Base-by-base conservation (phyloP, 2,888 invertebrate genomes). In the Tetragnatha montana region DNA sequence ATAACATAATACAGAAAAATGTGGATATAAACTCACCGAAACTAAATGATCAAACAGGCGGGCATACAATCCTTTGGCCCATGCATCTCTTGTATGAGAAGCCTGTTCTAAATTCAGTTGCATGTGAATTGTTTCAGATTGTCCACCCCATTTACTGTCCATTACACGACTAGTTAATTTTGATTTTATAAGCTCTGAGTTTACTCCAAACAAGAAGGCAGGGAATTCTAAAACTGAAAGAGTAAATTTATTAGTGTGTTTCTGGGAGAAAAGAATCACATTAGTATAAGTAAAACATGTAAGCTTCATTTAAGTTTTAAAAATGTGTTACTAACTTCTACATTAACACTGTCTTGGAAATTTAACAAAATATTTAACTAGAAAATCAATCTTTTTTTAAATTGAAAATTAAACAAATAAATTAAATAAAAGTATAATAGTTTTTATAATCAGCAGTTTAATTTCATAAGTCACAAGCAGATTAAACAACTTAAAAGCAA, bases 41-140 rank as follows among this genome's bases (percentile, higher is more conserved):
- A 99, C 98, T 71, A 98, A 95, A 97, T 98, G 98, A 71, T 96
- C 96, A 93, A 98, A 98, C 7, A 98, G 94, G 0, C 97, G 96
- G 76, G 96, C 96, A 94, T 98, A 98, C 6, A 98, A 93, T 0
- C 97, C 96, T 94, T 99, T 99, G 4, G 99, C 98, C 92, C 99
- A 97, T 0, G 99, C 98, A 93, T 99, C 99, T 92, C 99, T 93
- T 0, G 98, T 97, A 93, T 99, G 99, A 89, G 98, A 94, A 0
- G 99, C 99, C 94, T 99, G 98, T 93, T 99, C 98, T 92, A 99
- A 97, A 90, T 97, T 98, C 88, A 99, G 94, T 0, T 98, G 98
- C 88, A 96, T 95, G 92, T 96, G 95, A 71, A 96, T 95, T 84
- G 94, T 94, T 92, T 96, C 96, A 14, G 95, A 94, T 92, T 95